Evolutionary conservation across 1,140 invertebrate species (phyloP), one percentile per base, ranked within the genome.

Genomic region (Batillaria attramentaria): DNA sequence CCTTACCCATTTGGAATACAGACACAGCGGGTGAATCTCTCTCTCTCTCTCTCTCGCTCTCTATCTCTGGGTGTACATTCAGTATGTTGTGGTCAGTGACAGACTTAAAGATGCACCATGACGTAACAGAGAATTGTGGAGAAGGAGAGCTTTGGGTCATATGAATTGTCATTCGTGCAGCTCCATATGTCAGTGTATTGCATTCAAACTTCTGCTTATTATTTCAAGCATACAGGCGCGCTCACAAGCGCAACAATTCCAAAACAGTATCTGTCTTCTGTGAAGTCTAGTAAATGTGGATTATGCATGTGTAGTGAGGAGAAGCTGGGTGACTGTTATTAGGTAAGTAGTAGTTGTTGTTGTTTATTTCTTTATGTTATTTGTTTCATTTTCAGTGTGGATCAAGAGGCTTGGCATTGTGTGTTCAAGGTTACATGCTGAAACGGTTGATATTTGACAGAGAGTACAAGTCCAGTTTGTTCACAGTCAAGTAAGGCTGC

Each of bases 401-500:
- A 0, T 93, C 94, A 1, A 84, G 86, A 77, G 94, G 94, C 0
- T 87, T 95, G 24, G 89, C 94, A 13, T 92, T 94, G 0, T 94
- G 92, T 13, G 91, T 95, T 0, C 94, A 95, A 84, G 94, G 94
- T 4, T 92, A 93, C 72, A 92, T 95, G 86, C 77, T 94, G 28
- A 95, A 95, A 84, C 93, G 94, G 86, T 91, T 95, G 66, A 89
- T 95, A n/a, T 95, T 95, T 84, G 93, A 87, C 39, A 76, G 81
- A 65, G 81, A 83, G 79, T 85, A 84, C 79, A 79, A 79, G 33
- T 77, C 80, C 20, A 78, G 50, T 46, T 37, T 82, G 2, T 78
- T 72, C 93, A 41, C 91, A 90, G 33, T 91, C 91, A 77, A 91
- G 90, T 35, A 87, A 92, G 81, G 92, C n/a, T n/a, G n/a, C n/a